These are phyloP conservation scores for Lepidocolaptes lacrymiger DNA, from an alignment of 2,797 vertebrate species.

Conservation along the genomic window DNA sequence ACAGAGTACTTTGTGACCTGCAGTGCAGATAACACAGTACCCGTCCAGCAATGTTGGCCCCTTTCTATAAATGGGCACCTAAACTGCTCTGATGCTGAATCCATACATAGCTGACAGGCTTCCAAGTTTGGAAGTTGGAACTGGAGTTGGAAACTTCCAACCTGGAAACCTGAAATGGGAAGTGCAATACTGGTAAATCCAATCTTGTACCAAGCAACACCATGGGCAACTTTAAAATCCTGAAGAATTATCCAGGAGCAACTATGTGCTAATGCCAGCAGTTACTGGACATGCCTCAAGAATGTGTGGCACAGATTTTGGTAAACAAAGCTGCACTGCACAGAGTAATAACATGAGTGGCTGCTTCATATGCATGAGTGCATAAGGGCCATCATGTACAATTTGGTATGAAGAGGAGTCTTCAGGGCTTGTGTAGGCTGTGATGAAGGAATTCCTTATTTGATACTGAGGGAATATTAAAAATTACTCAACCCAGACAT, in stretches of 20 bases:
- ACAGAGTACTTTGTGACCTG: slow-evolving; percentile 35
- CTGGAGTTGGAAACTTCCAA: not conserved
- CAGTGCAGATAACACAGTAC: slow-evolving; percentile 48
- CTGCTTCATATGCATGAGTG: not conserved
- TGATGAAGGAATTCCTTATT: not conserved
- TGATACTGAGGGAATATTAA: not conserved
- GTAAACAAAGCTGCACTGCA: not conserved
- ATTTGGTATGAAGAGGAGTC: not conserved
- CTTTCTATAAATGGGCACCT: slow-evolving; percentile 30
- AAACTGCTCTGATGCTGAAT: slow-evolving; percentile 9
- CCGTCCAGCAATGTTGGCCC: not conserved
- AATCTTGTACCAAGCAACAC: not conserved
- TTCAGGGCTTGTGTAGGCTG: not conserved
- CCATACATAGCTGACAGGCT: not conserved
- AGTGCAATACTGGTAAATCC: not conserved
- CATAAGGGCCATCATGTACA: not conserved
- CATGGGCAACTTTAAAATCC: slow-evolving; percentile 5
- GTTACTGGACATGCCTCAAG: not conserved
- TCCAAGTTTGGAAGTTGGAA: too few species aligned
- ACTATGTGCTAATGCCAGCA: not conserved
- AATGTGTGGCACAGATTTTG: not conserved
- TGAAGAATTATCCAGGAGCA: slow-evolving; percentile 13
- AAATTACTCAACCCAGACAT: not conserved
- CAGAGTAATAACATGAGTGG: not conserved
- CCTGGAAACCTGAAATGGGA: slow-evolving; percentile 3